phyloP scores from a whole-genome alignment of 2,113 vertebrate species.

The Procavia capensis region DNA sequence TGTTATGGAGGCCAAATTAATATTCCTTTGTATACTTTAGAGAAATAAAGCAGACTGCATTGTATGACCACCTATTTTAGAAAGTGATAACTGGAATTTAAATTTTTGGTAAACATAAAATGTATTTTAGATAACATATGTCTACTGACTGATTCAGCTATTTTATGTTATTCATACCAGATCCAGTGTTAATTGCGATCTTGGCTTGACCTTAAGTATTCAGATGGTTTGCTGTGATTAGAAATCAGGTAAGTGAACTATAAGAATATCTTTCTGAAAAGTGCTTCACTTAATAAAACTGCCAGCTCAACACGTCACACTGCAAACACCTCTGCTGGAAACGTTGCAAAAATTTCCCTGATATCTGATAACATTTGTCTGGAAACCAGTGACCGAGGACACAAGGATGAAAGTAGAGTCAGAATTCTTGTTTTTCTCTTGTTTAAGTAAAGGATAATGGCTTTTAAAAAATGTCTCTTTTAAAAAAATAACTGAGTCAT shows the following conservation, averaged over 20 bases:
- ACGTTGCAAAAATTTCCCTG: neutral
- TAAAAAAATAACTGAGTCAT: neutral
- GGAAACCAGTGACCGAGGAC: neutral
- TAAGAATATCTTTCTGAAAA: constrained; percentile 13
- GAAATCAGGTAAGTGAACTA: neutral
- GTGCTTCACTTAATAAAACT: neutral
- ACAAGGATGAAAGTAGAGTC: neutral
- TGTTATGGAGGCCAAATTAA: neutral
- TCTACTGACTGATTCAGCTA: neutral
- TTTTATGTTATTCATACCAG: neutral
- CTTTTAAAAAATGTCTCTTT: neutral
- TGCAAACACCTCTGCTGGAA: neutral
- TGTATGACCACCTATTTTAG: neutral
- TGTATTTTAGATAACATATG: neutral
- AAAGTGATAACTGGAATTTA: neutral
- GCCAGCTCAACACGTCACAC: neutral
- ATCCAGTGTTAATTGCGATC: neutral
- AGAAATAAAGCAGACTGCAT: neutral
- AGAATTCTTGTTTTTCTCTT: neutral
- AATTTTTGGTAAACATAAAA: neutral
- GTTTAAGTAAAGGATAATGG: constrained; percentile 49
- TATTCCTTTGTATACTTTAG: neutral
- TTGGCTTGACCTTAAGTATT: neutral
- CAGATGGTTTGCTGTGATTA: neutral
- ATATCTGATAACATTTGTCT: neutral